Conservation (phyloP, 2,888 invertebrate species). For the Cantharis lateralis region DNA sequence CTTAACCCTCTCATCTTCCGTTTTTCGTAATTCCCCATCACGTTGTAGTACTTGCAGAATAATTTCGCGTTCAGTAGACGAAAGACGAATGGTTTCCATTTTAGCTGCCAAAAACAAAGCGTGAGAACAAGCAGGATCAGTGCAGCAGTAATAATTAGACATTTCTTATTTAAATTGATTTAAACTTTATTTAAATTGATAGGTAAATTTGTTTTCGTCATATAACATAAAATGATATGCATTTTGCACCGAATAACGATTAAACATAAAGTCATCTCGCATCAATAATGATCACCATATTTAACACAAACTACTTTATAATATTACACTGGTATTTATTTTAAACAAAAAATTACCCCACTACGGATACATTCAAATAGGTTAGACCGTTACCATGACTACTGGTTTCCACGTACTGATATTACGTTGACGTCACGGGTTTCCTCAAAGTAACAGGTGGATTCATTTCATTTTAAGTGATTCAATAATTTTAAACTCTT, state of each 20-base stretch:
- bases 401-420: constrained; percentile 39
- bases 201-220: not conserved
- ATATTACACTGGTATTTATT: constrained; percentile 2
- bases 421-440: constrained; percentile 38
- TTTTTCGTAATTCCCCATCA: constrained; percentile 59
- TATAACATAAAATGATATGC: not conserved
- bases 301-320: not conserved
- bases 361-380: constrained; percentile 28
- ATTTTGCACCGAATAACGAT: not conserved
- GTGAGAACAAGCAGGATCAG: constrained; percentile 49
- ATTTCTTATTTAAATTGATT: no score
- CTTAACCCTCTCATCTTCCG: constrained; percentile 60
- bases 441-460: constrained; percentile 40
- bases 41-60: constrained; percentile 61
- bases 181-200: no score
- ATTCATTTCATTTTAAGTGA: not conserved
- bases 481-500: not conserved
- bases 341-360: constrained; percentile 23
- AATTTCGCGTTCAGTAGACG: constrained; percentile 57
- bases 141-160: constrained; percentile 41
- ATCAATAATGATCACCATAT: not conserved
- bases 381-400: constrained; percentile 41
- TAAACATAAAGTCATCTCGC: not conserved
- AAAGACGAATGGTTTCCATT: constrained; percentile 48
- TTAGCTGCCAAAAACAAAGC: constrained; percentile 51